Evolutionary conservation across 2,113 vertebrate species (phyloP), one percentile per base, ranked within the genome.

Genomic region (Actenoides lindsayi): DNA sequence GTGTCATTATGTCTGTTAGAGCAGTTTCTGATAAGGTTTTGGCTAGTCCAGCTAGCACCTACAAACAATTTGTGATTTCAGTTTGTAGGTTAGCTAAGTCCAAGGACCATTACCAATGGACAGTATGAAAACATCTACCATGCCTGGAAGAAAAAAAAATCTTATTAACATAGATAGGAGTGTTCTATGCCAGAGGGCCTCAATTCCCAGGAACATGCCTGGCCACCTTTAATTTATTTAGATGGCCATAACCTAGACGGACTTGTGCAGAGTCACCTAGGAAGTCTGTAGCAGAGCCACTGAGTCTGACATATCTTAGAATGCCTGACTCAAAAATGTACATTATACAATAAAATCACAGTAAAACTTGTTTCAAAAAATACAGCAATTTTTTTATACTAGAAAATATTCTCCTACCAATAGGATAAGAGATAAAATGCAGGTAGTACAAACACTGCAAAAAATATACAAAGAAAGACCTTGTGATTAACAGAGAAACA

Each of bases 401-500:
- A 23, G 37, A 84, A 93, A 63, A 64, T 78, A 15, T 53, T 75
- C 10, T 54, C 3, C 33, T 48, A 46, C 8, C 0, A 21, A 39
- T 67, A 70, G 16, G 44, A 46, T 20, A 74, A 83, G 57, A 77
- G 11, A 18, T 14, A 90, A 83, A 83, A 30, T 37, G 3, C 16
- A 63, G 59, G 31, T 30, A 74, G 41, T 37, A 67, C 16, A 48
- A 59, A 7, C 54, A 70, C 30, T n/a, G 16, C 44, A 59, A 63
- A 89, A 89, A 33, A 59, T 37, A 75, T 25, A 80, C 13, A 48
- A 70, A 91, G 48, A 91, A 64, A 91, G 20, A 33, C 25, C 39
- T 87, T 90, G 27, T 93, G 90, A 96, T 97, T 91, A 97, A 90
- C 37, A 84, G 71, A 68, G 71, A 87, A 84, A 33, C 41, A 74